Conservation (phyloP, 2,113 vertebrate genomes). For the Pionites leucogaster region DNA sequence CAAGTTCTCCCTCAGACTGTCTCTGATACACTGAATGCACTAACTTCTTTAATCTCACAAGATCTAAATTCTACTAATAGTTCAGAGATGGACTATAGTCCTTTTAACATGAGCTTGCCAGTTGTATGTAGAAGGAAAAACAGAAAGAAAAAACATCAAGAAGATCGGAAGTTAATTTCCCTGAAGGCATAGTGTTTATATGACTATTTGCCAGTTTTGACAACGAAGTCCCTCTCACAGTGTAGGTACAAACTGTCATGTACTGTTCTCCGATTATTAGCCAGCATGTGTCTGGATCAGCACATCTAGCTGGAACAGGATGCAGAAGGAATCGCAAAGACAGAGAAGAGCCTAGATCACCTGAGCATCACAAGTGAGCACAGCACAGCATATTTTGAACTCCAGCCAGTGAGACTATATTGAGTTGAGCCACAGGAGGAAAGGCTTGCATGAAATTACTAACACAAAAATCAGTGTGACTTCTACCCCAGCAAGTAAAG, state of each 20-base stretch:
- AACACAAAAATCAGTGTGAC: neutral
- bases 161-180: neutral
- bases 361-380: neutral
- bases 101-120: neutral
- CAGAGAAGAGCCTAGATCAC: neutral
- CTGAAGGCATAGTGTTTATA: neutral
- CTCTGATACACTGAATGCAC: neutral
- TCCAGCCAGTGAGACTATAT: neutral
- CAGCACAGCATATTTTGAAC: neutral
- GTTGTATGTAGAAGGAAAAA: accelerated
- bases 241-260: neutral
- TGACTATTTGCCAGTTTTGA: neutral
- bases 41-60: neutral
- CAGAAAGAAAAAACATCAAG: accelerated
- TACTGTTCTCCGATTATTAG: neutral
- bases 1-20: neutral
- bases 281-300: neutral
- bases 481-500: neutral
- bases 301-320: neutral
- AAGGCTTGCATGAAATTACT: neutral
- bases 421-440: neutral
- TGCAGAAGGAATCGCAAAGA: neutral
- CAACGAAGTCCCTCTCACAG: neutral
- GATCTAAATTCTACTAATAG: neutral
- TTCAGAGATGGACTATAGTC: neutral